Evolutionary conservation across 2,113 vertebrate species (phyloP).

Genomic region (Cariama cristata): DNA sequence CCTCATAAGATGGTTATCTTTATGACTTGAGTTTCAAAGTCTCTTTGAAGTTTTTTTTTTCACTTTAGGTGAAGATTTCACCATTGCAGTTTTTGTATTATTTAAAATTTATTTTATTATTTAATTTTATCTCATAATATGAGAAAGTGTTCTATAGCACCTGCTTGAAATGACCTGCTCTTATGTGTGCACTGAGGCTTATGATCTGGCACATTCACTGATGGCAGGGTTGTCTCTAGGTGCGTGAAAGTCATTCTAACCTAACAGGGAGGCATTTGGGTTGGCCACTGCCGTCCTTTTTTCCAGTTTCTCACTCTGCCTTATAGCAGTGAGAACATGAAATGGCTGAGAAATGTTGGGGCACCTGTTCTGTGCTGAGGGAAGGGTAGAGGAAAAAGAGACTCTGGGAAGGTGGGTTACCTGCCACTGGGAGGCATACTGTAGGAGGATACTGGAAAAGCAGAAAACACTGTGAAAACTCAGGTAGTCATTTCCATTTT

Average conservation of each 20-base stretch:
- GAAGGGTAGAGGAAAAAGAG: background rate
- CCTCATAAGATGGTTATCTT: background rate
- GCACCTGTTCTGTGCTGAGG: background rate
- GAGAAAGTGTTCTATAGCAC: background rate
- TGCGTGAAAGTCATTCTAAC: background rate
- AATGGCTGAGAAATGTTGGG: background rate
- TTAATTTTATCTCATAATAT: background rate
- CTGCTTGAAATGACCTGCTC: background rate
- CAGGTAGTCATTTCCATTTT: background rate
- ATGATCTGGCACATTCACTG: background rate
- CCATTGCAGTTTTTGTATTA: background rate
- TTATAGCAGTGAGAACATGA: background rate
- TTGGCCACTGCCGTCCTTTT: background rate
- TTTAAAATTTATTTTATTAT: background rate
- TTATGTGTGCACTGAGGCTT: background rate
- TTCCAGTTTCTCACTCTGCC: background rate
- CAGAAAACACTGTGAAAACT: background rate
- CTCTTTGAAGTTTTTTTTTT: background rate
- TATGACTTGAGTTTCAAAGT: background rate
- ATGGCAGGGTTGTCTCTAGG: background rate
- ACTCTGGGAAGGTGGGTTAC: background rate
- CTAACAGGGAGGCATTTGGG: background rate
- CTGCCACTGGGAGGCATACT: background rate
- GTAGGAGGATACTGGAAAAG: background rate
- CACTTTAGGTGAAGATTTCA: background rate